Percentiles rank a stretch among this genome's conserved stretches.
Conservation (phyloP, 2,113 vertebrate genomes). For the Prietella phreatophila region DNA sequence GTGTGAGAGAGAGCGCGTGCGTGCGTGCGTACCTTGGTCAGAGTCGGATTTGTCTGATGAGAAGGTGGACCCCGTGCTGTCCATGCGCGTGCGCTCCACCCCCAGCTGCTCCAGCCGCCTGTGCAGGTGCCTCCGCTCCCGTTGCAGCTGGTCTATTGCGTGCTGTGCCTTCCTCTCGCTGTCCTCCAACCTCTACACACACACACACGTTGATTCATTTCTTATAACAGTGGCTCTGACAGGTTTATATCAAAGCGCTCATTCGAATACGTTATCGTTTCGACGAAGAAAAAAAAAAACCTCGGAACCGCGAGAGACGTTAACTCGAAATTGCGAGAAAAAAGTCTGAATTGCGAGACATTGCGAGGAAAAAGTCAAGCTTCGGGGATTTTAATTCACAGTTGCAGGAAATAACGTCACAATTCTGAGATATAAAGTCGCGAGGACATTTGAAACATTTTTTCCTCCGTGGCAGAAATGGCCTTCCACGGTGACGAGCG, state of each 20-base stretch:
- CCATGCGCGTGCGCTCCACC: conserved; percentile 84
- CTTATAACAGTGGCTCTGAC: no score
- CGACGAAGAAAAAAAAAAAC: no score
- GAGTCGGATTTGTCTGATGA: conserved; percentile 88
- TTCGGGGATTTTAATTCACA: no score
- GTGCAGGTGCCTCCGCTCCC: conserved; percentile 88
- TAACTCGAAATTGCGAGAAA: no score
- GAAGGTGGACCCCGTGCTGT: conserved; percentile 82
- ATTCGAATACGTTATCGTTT: not conserved
- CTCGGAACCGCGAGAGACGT: no score
- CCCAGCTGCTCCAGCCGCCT: conserved; percentile 91
- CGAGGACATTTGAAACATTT: no score
- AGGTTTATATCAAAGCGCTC: not conserved
- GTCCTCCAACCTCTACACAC: conserved; percentile 86
- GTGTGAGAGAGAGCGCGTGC: no score
- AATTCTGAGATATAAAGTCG: no score
- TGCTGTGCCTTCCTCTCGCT: conserved; percentile 84
- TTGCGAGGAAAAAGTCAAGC: no score
- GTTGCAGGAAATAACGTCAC: no score
- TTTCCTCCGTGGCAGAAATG: no score
- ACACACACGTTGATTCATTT: not conserved
- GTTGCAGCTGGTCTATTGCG: conserved; percentile 89
- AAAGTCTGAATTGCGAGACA: no score
- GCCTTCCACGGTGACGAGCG: not conserved
- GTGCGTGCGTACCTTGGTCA: conserved; percentile 86